Conservation (phyloP, 2,113 vertebrate species). For the Candoia aspera region DNA sequence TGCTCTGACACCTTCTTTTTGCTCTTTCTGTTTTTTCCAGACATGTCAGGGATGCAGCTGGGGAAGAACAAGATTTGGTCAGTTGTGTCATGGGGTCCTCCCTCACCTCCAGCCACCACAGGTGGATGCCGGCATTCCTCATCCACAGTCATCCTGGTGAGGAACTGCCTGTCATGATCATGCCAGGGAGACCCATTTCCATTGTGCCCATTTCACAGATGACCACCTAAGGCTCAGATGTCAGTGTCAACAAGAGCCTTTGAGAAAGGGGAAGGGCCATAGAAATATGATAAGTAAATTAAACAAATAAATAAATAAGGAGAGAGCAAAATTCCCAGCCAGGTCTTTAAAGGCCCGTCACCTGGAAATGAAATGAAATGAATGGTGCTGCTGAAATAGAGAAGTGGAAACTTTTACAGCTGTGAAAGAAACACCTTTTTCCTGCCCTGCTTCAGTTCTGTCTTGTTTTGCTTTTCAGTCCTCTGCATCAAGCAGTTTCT, state of each 20-base stretch:
- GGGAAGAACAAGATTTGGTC: neutral
- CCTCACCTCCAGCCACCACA: neutral
- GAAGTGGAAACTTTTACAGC: neutral
- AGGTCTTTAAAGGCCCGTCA: neutral
- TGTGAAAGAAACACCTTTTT: neutral
- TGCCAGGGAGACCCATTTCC: neutral
- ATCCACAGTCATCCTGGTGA: neutral
- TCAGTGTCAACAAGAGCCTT: neutral
- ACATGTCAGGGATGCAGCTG: neutral
- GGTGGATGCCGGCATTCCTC: neutral
- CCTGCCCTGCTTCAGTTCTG: neutral
- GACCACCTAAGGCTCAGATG: neutral
- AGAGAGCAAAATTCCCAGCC: neutral
- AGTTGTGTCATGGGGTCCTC: neutral
- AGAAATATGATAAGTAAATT: neutral
- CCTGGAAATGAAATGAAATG: neutral
- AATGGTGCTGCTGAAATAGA: neutral
- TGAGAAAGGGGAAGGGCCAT: neutral
- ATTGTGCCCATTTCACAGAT: neutral
- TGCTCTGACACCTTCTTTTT: slow-evolving; percentile 56
- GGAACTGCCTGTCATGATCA: neutral
- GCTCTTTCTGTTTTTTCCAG: slow-evolving; percentile 66
- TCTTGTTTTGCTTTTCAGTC: neutral
- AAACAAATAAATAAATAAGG: neutral
- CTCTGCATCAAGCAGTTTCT: too few species aligned